phyloP scores from a whole-genome alignment of 2,888 invertebrate species.

The Eristalis pertinax region DNA sequence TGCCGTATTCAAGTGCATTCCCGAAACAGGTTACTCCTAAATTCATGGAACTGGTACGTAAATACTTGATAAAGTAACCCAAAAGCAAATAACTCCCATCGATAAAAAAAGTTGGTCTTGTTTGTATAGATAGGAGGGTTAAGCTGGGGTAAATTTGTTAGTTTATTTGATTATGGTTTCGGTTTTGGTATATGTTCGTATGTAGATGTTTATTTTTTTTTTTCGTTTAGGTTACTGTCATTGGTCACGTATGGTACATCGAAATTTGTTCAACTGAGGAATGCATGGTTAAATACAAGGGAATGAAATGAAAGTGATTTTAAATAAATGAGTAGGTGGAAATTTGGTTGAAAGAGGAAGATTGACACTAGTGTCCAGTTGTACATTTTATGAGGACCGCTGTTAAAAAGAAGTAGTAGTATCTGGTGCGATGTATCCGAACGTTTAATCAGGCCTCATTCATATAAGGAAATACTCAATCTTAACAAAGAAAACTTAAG shows the following conservation, averaged over 20 bases:
- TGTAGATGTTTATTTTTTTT: neutral
- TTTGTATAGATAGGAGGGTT: neutral
- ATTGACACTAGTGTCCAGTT: neutral
- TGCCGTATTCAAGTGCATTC: slow-evolving; percentile 2
- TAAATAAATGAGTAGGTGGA: neutral
- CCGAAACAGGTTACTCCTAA: slow-evolving; percentile 12
- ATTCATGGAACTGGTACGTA: slow-evolving; percentile 13
- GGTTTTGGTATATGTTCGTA: neutral
- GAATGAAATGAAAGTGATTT: neutral
- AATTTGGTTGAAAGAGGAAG: neutral
- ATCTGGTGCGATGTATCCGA: too few species aligned
- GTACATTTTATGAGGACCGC: neutral
- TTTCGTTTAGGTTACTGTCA: neutral
- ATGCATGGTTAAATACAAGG: neutral
- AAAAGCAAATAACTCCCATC: slow-evolving; percentile 3
- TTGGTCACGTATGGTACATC: neutral
- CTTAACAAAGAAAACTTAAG: too few species aligned
- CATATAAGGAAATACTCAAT: too few species aligned
- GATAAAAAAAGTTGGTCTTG: neutral
- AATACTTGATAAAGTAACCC: slow-evolving; percentile 15
- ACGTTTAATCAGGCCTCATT: too few species aligned
- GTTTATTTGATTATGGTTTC: slow-evolving; percentile 1
- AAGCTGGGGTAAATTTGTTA: neutral
- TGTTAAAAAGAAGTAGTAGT: too few species aligned
- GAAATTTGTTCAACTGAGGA: neutral